Base-by-base conservation (phyloP, 2,797 vertebrate genomes). In the Cephalopachus bancanus region DNA sequence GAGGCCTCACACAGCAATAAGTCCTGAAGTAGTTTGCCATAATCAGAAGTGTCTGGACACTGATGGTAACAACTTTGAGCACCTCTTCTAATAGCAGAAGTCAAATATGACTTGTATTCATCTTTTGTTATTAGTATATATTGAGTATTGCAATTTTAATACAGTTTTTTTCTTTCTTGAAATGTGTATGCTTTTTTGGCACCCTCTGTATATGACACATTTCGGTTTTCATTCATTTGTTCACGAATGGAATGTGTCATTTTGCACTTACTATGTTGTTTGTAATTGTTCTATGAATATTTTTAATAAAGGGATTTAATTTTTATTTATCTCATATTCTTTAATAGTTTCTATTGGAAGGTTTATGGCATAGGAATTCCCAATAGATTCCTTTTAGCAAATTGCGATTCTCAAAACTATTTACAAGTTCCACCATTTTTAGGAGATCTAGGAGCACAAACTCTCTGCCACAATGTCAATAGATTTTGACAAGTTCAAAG, bases 401-500 rank as follows among this genome's bases (percentile, higher is more conserved):
- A 75, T 16, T 91, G 55, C n/a, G 37, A 74, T 91, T 94, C 44
- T 86, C 62, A 51, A 60, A 95, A 60, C 24, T 80, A 74, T 94
- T 79, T 59, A 59, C 10, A 83, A 67, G 33, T 62, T 67, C 51
- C 8, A n/a, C n/a, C 65, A 59, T 51, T 83, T 94, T n/a, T 65
- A 65, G 57, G 80, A 81, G 84, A 89, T 37, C 4, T 11, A 93
- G 44, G 59, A 83, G 20, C 17, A 80, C 65, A 80, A 33, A 84
- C 75, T 87, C 55, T 67, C 71, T 84, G 71, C 59, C 30, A 62
- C 3, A 33, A 30, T 8, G 11, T 83, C 28, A 83, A 11, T 22
- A 84, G 28, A 53, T 80, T 94, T 96, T 91, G 37, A 55, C 22
- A 83, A 80, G 30, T 75, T 84, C 87, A 20, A 94, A 96, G 69